A percentile compares a stretch with the other conserved stretches of the same genome.
phyloP scores from a whole-genome alignment of 2,888 invertebrate genomes.

The Drosophila koepferae region DNA sequence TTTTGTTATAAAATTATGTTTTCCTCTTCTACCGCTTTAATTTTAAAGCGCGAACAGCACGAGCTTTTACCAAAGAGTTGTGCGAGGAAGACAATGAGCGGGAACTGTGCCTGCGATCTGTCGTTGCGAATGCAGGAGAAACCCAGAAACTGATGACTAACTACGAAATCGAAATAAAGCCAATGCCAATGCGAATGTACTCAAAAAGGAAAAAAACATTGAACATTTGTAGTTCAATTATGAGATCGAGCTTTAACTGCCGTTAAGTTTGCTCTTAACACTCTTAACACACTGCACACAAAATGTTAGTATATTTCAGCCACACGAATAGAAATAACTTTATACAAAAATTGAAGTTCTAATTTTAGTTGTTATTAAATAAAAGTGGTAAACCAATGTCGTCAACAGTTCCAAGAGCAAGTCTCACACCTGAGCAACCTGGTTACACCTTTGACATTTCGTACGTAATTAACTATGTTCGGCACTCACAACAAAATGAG shows the following conservation, averaged over 20 bases:
- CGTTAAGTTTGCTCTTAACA: neutral
- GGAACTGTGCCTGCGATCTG: slow-evolving; percentile 41
- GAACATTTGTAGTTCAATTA: neutral
- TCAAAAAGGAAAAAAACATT: neutral
- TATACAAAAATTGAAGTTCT: neutral
- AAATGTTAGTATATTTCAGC: neutral
- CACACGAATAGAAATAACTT: neutral
- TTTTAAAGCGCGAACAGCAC: slow-evolving; percentile 74
- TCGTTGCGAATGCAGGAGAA: slow-evolving; percentile 60
- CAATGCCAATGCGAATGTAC: neutral
- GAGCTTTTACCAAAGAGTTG: slow-evolving; percentile 47
- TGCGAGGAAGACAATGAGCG: slow-evolving; percentile 53
- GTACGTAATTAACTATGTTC: neutral
- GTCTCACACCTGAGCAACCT: neutral
- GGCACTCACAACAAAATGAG: neutral
- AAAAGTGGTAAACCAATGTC: neutral
- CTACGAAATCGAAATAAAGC: slow-evolving; percentile 18
- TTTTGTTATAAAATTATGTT: slow-evolving; percentile 64
- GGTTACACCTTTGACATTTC: neutral
- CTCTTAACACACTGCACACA: neutral
- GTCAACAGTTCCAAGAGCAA: neutral
- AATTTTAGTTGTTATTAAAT: too few relatives aligned
- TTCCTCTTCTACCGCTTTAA: neutral
- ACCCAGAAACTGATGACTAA: slow-evolving; percentile 48
- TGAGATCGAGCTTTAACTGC: neutral